Evolutionary conservation across 2,888 invertebrate genomes (phyloP).

Genomic region (Lamproptera curius): DNA sequence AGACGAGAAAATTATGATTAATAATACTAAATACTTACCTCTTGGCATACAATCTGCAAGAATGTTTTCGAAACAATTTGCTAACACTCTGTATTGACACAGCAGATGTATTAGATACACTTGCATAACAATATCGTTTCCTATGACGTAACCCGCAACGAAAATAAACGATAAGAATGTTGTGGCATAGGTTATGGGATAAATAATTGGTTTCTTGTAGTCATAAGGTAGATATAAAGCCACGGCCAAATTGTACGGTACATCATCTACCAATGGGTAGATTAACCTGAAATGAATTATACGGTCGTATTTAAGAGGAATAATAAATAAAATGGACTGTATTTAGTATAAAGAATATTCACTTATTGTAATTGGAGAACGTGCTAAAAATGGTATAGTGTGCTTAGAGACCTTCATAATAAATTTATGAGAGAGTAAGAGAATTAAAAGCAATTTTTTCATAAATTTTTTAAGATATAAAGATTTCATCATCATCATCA

Average conservation of each 20-base stretch:
- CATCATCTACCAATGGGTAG: conserved; percentile 51
- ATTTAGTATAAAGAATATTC: neutral
- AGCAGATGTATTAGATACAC: conserved; percentile 52
- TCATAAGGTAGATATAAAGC: conserved; percentile 44
- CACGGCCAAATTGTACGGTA: conserved; percentile 55
- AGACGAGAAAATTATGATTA: too few relatives aligned
- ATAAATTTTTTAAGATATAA: neutral
- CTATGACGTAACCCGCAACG: conserved; percentile 51
- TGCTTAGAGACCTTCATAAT: too few relatives aligned
- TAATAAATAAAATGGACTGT: too few relatives aligned
- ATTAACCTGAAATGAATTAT: conserved; percentile 54
- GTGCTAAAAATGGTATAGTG: neutral
- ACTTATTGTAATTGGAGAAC: neutral
- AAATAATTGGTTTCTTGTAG: conserved; percentile 38
- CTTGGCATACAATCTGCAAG: conserved; percentile 37
- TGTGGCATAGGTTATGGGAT: conserved; percentile 39
- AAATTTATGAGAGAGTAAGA: neutral
- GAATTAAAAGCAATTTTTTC: neutral
- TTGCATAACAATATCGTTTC: conserved; percentile 54
- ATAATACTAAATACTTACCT: too few relatives aligned
- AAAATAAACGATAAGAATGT: conserved; percentile 44
- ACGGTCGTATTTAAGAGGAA: too few relatives aligned
- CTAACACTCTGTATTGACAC: conserved; percentile 50
- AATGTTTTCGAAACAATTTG: conserved; percentile 52
- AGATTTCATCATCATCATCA: too few relatives aligned